Evolutionary conservation across 92 coral and sea anemone genomes (phyloP).

Genomic region (Hydrozoanthus gracilis): DNA sequence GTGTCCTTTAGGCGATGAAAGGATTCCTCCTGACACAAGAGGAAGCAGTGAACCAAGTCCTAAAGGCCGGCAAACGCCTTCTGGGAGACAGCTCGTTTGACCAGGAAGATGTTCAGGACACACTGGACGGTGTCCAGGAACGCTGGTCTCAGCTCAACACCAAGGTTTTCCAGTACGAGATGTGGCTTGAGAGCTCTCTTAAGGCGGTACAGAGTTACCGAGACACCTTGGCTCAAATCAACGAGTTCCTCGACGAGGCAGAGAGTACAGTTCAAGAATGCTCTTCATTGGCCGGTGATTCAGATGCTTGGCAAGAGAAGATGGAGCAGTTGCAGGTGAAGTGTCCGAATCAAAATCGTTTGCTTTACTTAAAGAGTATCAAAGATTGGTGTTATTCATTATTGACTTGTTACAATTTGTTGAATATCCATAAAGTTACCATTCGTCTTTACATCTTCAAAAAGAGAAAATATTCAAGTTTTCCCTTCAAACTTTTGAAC

Average conservation of each 20-base stretch:
- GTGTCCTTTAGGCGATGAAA: constrained; percentile 85
- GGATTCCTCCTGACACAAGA: constrained; percentile 93
- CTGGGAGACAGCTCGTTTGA: constrained; percentile 83
- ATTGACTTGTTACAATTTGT: too few relatives aligned
- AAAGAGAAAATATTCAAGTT: too few relatives aligned
- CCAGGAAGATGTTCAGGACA: constrained; percentile 89
- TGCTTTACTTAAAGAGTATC: too few relatives aligned
- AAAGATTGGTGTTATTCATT: too few relatives aligned
- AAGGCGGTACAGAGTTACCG: constrained; percentile 82
- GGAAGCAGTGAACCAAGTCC: constrained; percentile 75
- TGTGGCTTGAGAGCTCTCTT: constrained; percentile 88
- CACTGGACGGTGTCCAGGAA: constrained; percentile 82
- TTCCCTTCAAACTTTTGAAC: too few relatives aligned
- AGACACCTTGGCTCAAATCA: constrained; percentile 67
- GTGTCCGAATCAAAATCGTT: neutral
- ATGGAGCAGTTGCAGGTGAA: constrained; percentile 73
- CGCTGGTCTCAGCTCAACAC: constrained; percentile 84
- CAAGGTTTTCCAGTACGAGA: constrained; percentile 87
- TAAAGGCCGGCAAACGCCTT: constrained; percentile 78
- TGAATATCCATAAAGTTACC: too few relatives aligned
- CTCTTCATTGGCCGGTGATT: constrained; percentile 64
- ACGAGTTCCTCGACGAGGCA: constrained; percentile 75
- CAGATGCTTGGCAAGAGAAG: constrained; percentile 61
- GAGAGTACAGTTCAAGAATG: constrained; percentile 62
- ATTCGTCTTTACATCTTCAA: too few relatives aligned